Conservation (phyloP, 2,888 invertebrate genomes). For the Corbicula japonica region DNA sequence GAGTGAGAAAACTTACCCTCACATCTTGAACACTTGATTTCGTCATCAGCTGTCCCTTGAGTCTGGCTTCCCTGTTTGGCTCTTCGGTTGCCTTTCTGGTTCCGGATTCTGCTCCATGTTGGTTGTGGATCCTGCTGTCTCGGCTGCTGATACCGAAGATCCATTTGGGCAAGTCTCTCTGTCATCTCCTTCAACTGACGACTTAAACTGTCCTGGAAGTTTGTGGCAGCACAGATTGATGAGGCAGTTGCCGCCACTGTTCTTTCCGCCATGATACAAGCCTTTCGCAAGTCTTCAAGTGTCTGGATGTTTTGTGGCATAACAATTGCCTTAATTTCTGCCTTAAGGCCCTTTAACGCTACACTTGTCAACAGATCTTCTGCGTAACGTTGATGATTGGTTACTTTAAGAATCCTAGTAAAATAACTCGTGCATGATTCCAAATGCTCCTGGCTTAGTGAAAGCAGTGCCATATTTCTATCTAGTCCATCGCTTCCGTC, state of each 20-base stretch:
- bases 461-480: not conserved
- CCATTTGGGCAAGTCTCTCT: conserved; percentile 2
- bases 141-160: not conserved
- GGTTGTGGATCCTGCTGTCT: not conserved
- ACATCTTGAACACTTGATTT: not conserved
- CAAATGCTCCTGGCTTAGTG: not conserved
- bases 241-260: not conserved
- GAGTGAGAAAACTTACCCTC: conserved; percentile 10
- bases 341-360: conserved; percentile 6
- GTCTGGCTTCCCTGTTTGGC: not conserved
- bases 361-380: not conserved
- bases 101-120: not conserved
- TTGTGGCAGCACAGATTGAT: not conserved
- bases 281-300: conserved; percentile 24
- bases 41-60: not conserved
- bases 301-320: conserved; percentile 30
- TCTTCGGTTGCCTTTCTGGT: not conserved
- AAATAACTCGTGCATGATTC: conserved; percentile 18
- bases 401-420: conserved; percentile 19
- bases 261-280: conserved; percentile 17
- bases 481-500: conserved; percentile 1
- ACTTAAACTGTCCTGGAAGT: not conserved
- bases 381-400: not conserved
- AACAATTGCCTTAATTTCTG: conserved; percentile 18
- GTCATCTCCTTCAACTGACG: not conserved